phyloP scores from a whole-genome alignment of 1,140 invertebrate genomes.

The Zophobas morio region DNA sequence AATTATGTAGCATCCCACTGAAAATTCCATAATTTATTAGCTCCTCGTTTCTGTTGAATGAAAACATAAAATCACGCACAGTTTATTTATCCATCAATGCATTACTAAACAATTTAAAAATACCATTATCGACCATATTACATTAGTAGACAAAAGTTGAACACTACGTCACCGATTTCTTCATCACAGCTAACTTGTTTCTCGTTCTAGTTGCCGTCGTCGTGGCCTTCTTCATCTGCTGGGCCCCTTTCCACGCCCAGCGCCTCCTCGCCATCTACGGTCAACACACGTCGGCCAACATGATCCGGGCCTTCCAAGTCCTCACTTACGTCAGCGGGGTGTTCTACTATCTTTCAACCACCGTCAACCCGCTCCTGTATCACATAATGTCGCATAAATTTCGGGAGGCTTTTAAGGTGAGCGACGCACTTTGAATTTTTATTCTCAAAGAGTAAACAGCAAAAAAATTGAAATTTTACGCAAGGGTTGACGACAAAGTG shows the following conservation, averaged over 20 bases:
- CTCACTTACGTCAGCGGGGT: conserved; percentile 80
- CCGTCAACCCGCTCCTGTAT: conserved; percentile 88
- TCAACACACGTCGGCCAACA: conserved; percentile 52
- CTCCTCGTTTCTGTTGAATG: too few relatives aligned
- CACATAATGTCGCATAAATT: conserved; percentile 92
- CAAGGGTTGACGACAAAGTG: not conserved
- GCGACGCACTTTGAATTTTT: conserved; percentile 20
- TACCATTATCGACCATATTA: too few relatives aligned
- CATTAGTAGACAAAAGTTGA: too few relatives aligned
- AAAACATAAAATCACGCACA: too few relatives aligned
- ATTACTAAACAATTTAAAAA: too few relatives aligned
- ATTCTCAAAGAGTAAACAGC: not conserved
- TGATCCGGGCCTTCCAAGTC: conserved; percentile 71
- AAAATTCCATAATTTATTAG: too few relatives aligned
- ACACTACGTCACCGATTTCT: too few relatives aligned
- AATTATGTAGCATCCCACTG: too few relatives aligned
- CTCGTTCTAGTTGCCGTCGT: conserved; percentile 87
- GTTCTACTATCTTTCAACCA: conserved; percentile 81
- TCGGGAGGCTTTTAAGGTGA: conserved; percentile 85
- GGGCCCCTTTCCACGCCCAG: conserved; percentile 95
- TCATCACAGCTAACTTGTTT: conserved; percentile 48
- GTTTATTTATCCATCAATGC: too few relatives aligned
- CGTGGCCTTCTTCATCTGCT: conserved; percentile 94
- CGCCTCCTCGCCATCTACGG: conserved; percentile 77
- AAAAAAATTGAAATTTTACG: not conserved